Conservation (phyloP, 2,113 vertebrate species). For the Paedocypris sp. region DNA sequence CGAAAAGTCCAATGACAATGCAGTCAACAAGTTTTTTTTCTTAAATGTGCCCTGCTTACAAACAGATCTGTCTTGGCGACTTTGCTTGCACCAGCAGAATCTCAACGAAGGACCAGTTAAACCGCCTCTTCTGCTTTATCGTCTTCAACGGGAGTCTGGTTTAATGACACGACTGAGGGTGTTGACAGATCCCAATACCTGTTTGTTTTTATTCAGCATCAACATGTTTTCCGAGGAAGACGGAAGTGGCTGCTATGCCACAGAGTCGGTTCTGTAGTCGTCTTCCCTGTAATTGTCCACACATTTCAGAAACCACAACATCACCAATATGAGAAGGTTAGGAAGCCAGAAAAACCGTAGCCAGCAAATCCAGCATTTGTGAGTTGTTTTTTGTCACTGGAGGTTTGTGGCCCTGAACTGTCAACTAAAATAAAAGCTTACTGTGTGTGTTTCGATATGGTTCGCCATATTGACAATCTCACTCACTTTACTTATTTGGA, state of each 20-base stretch:
- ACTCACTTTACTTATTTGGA: too few species aligned
- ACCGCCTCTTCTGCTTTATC: constrained; percentile 24
- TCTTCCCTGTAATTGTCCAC: constrained; percentile 56
- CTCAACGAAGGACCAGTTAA: constrained; percentile 21
- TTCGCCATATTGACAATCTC: too few species aligned
- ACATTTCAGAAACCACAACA: constrained; percentile 56
- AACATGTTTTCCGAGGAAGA: constrained; percentile 24
- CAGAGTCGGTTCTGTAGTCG: constrained; percentile 49
- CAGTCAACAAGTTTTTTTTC: constrained; percentile 12
- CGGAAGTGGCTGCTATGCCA: constrained; percentile 45
- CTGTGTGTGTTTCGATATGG: background rate
- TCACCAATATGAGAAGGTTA: constrained; percentile 50
- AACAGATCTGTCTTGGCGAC: constrained; percentile 19
- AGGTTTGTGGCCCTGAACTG: constrained; percentile 2
- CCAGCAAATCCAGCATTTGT: constrained; percentile 14
- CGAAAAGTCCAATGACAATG: background rate
- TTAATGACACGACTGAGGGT: constrained; percentile 41
- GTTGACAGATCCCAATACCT: background rate
- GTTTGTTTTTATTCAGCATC: background rate
- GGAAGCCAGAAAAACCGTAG: constrained; percentile 33
- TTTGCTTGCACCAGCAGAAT: constrained; percentile 25
- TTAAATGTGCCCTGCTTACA: background rate
- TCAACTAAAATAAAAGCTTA: background rate
- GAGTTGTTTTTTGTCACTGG: constrained; percentile 6
- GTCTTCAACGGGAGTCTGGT: constrained; percentile 33